Percentiles rank a stretch among this genome's conserved stretches.
Evolutionary conservation across 2,113 vertebrate genomes (phyloP).

Genomic region (Cyphomyrus plagiostoma): DNA sequence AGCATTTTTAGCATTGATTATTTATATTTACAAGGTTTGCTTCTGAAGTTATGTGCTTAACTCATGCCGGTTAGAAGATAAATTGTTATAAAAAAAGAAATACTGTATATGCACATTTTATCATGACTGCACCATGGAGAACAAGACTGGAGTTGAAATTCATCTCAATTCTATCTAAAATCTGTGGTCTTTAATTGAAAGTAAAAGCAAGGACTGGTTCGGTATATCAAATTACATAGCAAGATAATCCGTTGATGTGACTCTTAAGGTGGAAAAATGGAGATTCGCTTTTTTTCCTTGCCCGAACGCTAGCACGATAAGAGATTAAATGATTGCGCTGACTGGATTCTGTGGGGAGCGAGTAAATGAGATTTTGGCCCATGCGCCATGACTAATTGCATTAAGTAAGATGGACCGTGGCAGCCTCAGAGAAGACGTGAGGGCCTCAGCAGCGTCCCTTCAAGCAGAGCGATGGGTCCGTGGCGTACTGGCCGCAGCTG

Average conservation of each 20-base stretch:
- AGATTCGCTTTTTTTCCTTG: background rate
- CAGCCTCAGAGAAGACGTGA: background rate
- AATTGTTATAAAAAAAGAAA: background rate
- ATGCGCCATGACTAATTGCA: slow-evolving; percentile 13
- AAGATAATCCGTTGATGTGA: background rate
- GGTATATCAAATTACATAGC: background rate
- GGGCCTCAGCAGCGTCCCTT: background rate
- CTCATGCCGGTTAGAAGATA: background rate
- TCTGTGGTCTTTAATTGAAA: background rate
- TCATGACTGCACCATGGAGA: background rate
- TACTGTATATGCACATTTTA: background rate
- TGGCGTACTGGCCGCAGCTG: background rate
- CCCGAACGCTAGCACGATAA: background rate
- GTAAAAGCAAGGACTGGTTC: background rate
- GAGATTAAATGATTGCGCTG: slow-evolving; percentile 6
- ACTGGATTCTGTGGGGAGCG: slow-evolving; percentile 7
- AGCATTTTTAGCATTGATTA: background rate
- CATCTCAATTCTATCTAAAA: background rate
- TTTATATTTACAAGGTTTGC: background rate
- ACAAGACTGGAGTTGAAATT: background rate
- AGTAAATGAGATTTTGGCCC: slow-evolving; percentile 10
- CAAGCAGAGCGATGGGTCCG: background rate
- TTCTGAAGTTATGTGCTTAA: background rate
- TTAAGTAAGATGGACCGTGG: background rate
- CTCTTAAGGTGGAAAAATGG: slow-evolving; percentile 7